A percentile compares a stretch with the other conserved stretches of the same genome.
phyloP scores from a whole-genome alignment of 2,888 invertebrate genomes.

The Lycaena phlaeas region DNA sequence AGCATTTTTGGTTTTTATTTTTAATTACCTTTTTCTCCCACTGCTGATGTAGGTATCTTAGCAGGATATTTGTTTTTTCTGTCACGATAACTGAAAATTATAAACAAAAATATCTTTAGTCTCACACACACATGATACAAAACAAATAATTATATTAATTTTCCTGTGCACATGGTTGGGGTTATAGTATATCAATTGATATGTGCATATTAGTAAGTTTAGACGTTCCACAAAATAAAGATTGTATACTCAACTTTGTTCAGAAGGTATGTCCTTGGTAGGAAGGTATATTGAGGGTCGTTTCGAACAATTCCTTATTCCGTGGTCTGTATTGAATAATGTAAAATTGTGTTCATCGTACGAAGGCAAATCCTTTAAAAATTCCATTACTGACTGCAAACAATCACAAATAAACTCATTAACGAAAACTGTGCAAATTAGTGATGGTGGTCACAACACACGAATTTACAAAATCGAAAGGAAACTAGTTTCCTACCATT shows the following conservation, averaged over 20 bases:
- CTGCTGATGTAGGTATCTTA: slow-evolving; percentile 94
- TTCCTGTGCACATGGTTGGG: background rate
- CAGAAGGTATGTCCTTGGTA: slow-evolving; percentile 92
- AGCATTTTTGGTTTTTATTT: too few relatives aligned
- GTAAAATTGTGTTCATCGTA: slow-evolving; percentile 94
- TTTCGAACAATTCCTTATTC: slow-evolving; percentile 85
- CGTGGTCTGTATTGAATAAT: slow-evolving; percentile 89
- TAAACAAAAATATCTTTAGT: background rate
- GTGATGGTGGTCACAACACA: background rate
- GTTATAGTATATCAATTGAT: background rate
- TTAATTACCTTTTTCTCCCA: slow-evolving; percentile 90
- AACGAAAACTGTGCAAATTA: background rate
- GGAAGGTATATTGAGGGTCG: slow-evolving; percentile 93
- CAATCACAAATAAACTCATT: slow-evolving; percentile 15
- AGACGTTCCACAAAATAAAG: slow-evolving; percentile 1
- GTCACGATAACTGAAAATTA: slow-evolving; percentile 89
- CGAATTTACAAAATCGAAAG: background rate
- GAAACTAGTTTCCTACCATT: background rate
- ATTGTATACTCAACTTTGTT: slow-evolving; percentile 83
- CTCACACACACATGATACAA: background rate
- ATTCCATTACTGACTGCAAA: slow-evolving; percentile 88
- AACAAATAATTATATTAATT: background rate
- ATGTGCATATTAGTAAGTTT: too few relatives aligned
- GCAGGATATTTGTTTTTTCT: slow-evolving; percentile 93
- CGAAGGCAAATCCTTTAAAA: slow-evolving; percentile 91